phyloP scores from a whole-genome alignment of 2,888 invertebrate genomes.

The Tillus elongatus region DNA sequence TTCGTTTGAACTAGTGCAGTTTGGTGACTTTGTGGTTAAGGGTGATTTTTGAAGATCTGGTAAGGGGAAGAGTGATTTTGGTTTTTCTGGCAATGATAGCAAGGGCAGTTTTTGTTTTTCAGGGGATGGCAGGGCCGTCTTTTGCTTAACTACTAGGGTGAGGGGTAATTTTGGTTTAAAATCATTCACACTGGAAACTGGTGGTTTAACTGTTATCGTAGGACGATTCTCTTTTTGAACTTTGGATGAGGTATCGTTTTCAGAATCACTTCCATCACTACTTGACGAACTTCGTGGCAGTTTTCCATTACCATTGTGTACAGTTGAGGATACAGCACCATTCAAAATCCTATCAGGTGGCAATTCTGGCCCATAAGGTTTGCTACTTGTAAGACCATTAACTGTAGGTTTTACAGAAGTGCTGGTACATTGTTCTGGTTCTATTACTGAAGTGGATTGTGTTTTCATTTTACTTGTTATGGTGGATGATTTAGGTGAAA shows the following conservation, averaged over 20 bases:
- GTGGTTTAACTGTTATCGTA: background rate
- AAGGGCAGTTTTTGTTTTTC: constrained; percentile 13
- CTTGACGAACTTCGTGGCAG: constrained; percentile 16
- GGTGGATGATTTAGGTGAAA: constrained; percentile 22
- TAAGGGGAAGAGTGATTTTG: too few relatives aligned
- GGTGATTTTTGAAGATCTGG: too few relatives aligned
- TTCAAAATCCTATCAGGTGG: constrained; percentile 27
- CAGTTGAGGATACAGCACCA: constrained; percentile 18
- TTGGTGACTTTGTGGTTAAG: constrained; percentile 13
- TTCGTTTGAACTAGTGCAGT: too few relatives aligned
- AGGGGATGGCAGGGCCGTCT: too few relatives aligned
- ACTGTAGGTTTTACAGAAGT: constrained; percentile 19
- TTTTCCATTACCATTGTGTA: constrained; percentile 16
- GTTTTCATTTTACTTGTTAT: constrained; percentile 9
- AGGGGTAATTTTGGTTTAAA: too few relatives aligned
- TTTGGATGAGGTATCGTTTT: constrained; percentile 10
- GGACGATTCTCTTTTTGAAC: too few relatives aligned
- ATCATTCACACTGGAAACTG: too few relatives aligned
- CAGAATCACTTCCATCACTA: constrained; percentile 25
- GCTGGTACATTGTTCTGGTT: constrained; percentile 13
- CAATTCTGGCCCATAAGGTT: constrained; percentile 38
- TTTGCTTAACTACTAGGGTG: too few relatives aligned
- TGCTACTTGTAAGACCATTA: constrained; percentile 31
- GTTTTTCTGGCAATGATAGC: too few relatives aligned
- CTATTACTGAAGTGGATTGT: constrained; percentile 15